Evolutionary conservation across 2,797 vertebrate genomes (phyloP), one percentile per base, ranked within the genome.

Genomic region (Paramormyrops hopkinsi): DNA sequence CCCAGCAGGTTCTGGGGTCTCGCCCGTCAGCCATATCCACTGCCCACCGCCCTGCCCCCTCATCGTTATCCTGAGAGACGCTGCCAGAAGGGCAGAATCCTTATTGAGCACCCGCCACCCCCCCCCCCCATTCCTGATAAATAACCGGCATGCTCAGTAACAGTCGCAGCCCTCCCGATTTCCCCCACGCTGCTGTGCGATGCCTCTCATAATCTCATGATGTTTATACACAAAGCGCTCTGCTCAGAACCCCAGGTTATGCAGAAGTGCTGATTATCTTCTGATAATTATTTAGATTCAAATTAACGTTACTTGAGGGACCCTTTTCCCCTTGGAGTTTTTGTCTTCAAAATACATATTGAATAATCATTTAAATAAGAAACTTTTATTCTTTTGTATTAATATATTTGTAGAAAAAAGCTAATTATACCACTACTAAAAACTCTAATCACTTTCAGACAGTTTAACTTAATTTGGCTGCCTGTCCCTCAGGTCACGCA

Each of bases 21-120:
- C 53, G 79, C 48, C 83, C 85, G 56, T 17, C 85, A 91, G 62
- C 82, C 83, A 59, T 73, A 88, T 89, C 53, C 17, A 54, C 53
- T 54, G 53, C 2, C 86, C 88, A 48, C 4, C 53, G 1, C 17
- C 17, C 93, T 90, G 92, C 92, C 91, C 94, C 88, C 94, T 90
- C 90, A 90, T 94, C 93, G 92, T 95, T 94, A 94, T 93, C 93
- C 94, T 95, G 93, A 95, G 95, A 94, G 93, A 93, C 87, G 37
- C 91, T 91, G 94, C 93, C 93, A 54, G 17, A 95, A 95, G 94
- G 94, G 92, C 92, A 90, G 44, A 73, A 22, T 92, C 91, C 94
- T 95, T 94, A 94, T 96, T 93, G 92, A 92, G 91, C 92, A 90
- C 93, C 92, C 93, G 93, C 92, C 92, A 90, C 54, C 54, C 12